Percentiles rank a stretch among this genome's conserved stretches.
These are phyloP conservation scores for Ptilonorhynchus violaceus DNA, from an alignment of 2,113 vertebrate genomes.

Conservation along the genomic window DNA sequence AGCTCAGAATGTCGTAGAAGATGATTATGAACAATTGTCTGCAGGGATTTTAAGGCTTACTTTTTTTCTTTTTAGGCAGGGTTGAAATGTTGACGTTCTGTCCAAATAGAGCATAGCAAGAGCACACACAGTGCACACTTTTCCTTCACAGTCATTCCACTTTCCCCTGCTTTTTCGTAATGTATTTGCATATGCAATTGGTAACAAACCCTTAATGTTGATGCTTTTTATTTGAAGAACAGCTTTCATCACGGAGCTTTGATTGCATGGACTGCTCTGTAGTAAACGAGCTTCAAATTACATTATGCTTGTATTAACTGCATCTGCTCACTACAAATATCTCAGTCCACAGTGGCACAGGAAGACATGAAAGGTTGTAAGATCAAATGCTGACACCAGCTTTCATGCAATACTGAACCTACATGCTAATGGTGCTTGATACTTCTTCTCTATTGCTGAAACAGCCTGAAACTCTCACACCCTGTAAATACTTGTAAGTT, in stretches of 20 bases:
- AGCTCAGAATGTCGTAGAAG: slow-evolving; percentile 2
- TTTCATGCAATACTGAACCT: background rate
- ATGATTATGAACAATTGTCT: background rate
- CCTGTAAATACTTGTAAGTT: background rate
- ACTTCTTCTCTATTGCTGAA: background rate
- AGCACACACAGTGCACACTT: background rate
- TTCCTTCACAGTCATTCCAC: background rate
- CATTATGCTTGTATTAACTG: background rate
- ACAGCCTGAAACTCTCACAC: background rate
- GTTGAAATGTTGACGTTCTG: background rate
- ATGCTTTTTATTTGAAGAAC: background rate
- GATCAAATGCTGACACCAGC: background rate
- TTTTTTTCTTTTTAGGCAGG: background rate
- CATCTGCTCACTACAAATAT: background rate
- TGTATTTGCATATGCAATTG: background rate
- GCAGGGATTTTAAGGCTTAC: background rate
- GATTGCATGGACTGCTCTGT: background rate
- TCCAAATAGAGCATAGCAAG: background rate
- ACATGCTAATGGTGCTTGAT: background rate
- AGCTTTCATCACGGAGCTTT: slow-evolving; percentile 24
- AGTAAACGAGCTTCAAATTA: slow-evolving; percentile 9
- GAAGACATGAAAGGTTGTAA: background rate
- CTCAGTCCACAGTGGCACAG: background rate
- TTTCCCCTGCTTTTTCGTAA: background rate
- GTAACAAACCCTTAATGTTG: slow-evolving; percentile 11